Conservation (phyloP, 2,888 invertebrate species). For the Mycalesis mineus region DNA sequence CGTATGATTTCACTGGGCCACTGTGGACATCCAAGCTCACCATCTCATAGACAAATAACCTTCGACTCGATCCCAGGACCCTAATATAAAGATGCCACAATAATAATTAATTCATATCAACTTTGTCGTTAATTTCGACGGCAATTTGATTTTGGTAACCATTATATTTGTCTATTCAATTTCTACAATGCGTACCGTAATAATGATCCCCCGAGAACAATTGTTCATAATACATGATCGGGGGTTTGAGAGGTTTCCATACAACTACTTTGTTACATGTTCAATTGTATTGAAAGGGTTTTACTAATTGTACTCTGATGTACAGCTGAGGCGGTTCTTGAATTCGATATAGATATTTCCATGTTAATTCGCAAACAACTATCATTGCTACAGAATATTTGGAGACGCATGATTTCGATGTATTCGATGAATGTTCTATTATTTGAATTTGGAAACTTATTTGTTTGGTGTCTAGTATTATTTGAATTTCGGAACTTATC, state of each 20-base stretch:
- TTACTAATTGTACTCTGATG: slow-evolving; percentile 35
- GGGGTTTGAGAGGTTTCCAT: slow-evolving; percentile 22
- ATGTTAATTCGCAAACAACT: slow-evolving; percentile 17
- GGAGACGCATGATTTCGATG: background rate
- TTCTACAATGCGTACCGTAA: slow-evolving; percentile 22
- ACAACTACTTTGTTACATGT: slow-evolving; percentile 23
- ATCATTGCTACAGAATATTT: slow-evolving; percentile 9
- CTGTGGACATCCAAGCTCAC: too few species aligned
- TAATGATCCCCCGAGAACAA: slow-evolving; percentile 22
- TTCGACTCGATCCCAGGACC: too few species aligned
- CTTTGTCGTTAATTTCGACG: background rate
- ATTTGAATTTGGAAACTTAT: background rate
- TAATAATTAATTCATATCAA: too few species aligned
- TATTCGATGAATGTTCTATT: background rate
- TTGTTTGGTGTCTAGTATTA: too few species aligned
- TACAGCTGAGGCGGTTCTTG: slow-evolving; percentile 21
- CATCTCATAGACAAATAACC: too few species aligned
- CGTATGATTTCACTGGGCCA: too few species aligned
- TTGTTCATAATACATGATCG: slow-evolving; percentile 25
- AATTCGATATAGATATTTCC: slow-evolving; percentile 23
- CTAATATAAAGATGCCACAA: too few species aligned
- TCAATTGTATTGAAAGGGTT: slow-evolving; percentile 33
- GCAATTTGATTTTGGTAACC: slow-evolving; percentile 15
- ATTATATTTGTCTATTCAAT: slow-evolving; percentile 25
- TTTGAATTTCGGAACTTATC: too few species aligned